A percentile compares a stretch with the other conserved stretches of the same genome.
Conservation (phyloP, 2,797 vertebrate species). For the Sebastes vulpes region DNA sequence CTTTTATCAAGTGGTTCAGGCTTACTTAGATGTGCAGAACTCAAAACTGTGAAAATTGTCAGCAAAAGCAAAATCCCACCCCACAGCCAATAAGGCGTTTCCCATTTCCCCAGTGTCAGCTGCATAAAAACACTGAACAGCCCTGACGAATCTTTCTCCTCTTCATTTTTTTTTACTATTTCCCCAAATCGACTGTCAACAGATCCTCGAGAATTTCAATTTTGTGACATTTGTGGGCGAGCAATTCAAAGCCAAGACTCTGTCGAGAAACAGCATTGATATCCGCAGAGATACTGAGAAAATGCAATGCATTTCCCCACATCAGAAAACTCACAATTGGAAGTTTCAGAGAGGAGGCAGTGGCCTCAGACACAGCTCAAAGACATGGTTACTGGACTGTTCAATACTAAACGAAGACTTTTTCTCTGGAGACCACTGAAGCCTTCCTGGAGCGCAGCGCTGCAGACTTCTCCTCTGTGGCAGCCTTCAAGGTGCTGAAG, state of each 20-base stretch:
- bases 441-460: slow-evolving; percentile 67
- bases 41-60: slow-evolving; percentile 70
- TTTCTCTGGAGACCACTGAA: slow-evolving; percentile 75
- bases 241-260: slow-evolving; percentile 51
- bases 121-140: slow-evolving; percentile 54
- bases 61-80: slow-evolving; percentile 62
- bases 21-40: slow-evolving; percentile 49
- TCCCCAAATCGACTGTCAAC: slow-evolving; percentile 63
- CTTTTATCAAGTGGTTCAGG: slow-evolving; percentile 60
- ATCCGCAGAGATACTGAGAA: slow-evolving; percentile 54
- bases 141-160: slow-evolving; percentile 51
- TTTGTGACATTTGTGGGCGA: slow-evolving; percentile 52
- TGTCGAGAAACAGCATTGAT: slow-evolving; percentile 40
- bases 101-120: slow-evolving; percentile 64
- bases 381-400: slow-evolving; percentile 80
- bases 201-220: slow-evolving; percentile 63
- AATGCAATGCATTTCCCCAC: slow-evolving; percentile 30
- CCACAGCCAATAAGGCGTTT: slow-evolving; percentile 58
- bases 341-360: slow-evolving; percentile 52
- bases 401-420: slow-evolving; percentile 74
- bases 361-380: slow-evolving; percentile 68
- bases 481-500: slow-evolving; percentile 82
- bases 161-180: slow-evolving; percentile 21
- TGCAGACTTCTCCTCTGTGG: slow-evolving; percentile 69
- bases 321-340: slow-evolving; percentile 38